Base-by-base conservation (phyloP, 1,140 invertebrate genomes). In the Hycleus phaleratus region DNA sequence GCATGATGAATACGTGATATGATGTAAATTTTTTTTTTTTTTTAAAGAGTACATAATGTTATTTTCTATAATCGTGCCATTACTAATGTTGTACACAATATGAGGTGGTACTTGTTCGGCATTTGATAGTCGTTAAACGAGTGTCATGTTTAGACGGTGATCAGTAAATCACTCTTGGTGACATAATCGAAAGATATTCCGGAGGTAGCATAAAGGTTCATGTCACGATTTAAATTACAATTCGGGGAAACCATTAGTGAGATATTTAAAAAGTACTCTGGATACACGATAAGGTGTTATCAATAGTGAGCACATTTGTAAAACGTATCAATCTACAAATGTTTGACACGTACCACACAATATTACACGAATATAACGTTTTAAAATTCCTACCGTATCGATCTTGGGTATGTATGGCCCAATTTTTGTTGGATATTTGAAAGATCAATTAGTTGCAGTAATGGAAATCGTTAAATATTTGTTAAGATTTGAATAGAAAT, bases 101-200 rank as follows among this genome's bases (percentile, higher is more conserved):
- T 49, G 25, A 46, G 51, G 46, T 53, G 51, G 56, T 44, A 50
- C 56, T 51, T 50, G 38, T 51, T 58, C 49, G 61, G 58, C 61
- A 59, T 64, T 66, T 61, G 64, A 66, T 63, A 59, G 59, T 61
- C 59, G 56, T 66, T 66, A 58, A 66, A 63, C 64, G 61, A 46
- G 56, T 62, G 59, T 60, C 61, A 61, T 58, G 58, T 26, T 18
- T 58, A 12, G 46, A 51, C 38, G 54, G 38, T 47, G 57, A 54
- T 63, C 61, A 56, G 56, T 66, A 66, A 66, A 66, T 66, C 64
- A 66, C 55, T 49, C 54, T 32, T 32, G 59, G 53, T 63, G 61
- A 66, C 64, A 66, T 63, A 66, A 66, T 66, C 64, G 61, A 57
- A 46, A 50, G 53, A 60, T 51, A 53, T 58, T 60, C 45, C 51